Evolutionary conservation across 1,140 invertebrate genomes (phyloP).

Genomic region (Ptiloglossa arizonensis): DNA sequence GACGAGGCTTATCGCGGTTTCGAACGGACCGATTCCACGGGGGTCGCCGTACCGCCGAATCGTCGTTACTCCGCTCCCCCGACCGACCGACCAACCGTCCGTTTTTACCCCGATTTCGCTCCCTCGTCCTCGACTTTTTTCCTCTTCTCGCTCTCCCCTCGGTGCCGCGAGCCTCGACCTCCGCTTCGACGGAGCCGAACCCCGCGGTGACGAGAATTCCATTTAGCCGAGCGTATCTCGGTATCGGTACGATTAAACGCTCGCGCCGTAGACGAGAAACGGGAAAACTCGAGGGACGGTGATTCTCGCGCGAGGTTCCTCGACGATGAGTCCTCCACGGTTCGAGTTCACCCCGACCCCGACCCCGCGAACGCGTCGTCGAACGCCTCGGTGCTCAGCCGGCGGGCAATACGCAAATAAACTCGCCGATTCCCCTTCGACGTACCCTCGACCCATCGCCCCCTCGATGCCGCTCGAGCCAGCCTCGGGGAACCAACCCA

Average conservation of each 20-base stretch:
- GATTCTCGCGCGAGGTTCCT: conserved; percentile 36
- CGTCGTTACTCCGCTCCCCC: too few relatives aligned
- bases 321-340: conserved; percentile 61
- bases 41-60: conserved; percentile 48
- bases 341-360: conserved; percentile 55
- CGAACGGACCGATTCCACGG: conserved; percentile 69
- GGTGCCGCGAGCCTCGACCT: background rate
- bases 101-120: conserved; percentile 63
- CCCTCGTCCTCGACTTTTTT: conserved; percentile 62
- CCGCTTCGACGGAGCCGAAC: background rate
- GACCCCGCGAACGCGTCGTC: conserved; percentile 14
- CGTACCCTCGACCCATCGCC: conserved; percentile 14
- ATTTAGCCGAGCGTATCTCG: conserved; percentile 40
- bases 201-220: conserved; percentile 66
- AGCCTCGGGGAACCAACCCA: conserved; percentile 61
- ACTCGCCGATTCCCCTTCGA: conserved; percentile 54
- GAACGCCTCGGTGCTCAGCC: conserved; percentile 77
- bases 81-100: too few relatives aligned
- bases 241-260: background rate
- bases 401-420: conserved; percentile 80
- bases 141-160: background rate
- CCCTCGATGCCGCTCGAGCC: conserved; percentile 19
- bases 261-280: conserved; percentile 16
- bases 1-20: conserved; percentile 78
- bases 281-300: conserved; percentile 45